Percentiles rank a stretch among this genome's conserved stretches.
Evolutionary conservation across 1,140 invertebrate species (phyloP).

Genomic region (Mercenaria mercenaria): DNA sequence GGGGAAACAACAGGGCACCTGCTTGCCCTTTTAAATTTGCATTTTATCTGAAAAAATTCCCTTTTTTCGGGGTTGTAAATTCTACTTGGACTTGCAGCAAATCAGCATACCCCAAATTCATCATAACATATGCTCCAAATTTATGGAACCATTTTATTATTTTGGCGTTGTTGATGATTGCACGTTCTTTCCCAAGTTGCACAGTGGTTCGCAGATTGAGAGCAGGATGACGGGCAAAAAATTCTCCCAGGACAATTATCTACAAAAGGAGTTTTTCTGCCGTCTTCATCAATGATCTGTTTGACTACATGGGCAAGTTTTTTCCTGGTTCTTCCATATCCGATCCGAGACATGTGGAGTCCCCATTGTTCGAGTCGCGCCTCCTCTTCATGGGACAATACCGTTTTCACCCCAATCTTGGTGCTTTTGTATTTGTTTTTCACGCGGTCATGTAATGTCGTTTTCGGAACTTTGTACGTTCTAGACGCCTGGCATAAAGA

Average conservation of each 20-base stretch:
- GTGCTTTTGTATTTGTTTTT: conserved; percentile 17
- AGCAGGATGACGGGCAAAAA: conserved; percentile 33
- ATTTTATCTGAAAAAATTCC: too few relatives aligned
- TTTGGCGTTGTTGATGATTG: not conserved
- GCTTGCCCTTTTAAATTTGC: too few relatives aligned
- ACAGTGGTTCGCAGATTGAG: conserved; percentile 16
- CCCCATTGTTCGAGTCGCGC: not conserved
- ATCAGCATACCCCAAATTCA: too few relatives aligned
- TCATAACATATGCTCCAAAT: too few relatives aligned
- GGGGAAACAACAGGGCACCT: too few relatives aligned
- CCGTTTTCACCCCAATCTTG: not conserved
- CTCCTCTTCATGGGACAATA: not conserved
- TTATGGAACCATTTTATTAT: too few relatives aligned
- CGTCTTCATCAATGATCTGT: conserved; percentile 26
- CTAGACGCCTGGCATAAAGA: not conserved
- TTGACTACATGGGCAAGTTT: conserved; percentile 13
- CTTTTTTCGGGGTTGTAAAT: too few relatives aligned
- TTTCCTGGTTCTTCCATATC: conserved; percentile 6
- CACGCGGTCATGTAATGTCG: conserved; percentile 14
- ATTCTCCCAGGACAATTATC: conserved; percentile 18
- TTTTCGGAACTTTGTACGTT: conserved; percentile 6
- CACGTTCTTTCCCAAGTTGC: conserved; percentile 24
- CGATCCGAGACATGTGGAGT: not conserved
- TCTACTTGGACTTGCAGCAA: too few relatives aligned
- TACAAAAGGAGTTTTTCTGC: not conserved